Evolutionary conservation across 2,113 vertebrate genomes (phyloP).

Genomic region (Heterochromis multidens): DNA sequence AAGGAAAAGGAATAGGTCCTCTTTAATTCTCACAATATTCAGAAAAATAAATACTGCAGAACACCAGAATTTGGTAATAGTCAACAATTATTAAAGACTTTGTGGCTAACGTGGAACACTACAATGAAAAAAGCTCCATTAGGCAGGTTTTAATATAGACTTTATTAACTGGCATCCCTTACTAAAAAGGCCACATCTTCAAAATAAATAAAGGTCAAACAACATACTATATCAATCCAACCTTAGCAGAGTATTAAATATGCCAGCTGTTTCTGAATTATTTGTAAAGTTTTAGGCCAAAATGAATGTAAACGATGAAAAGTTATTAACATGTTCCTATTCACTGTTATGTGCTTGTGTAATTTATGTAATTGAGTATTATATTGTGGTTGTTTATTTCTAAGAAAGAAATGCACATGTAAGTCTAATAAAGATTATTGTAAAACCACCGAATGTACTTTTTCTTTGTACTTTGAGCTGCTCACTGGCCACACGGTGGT

Average conservation of each 20-base stretch:
- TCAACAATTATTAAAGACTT: background rate
- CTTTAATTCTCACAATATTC: background rate
- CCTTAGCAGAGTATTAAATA: background rate
- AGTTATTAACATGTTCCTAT: background rate
- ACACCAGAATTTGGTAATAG: background rate
- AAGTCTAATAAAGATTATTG: background rate
- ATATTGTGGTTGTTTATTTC: background rate
- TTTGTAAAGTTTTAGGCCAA: background rate
- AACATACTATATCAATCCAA: background rate
- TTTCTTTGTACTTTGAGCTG: background rate
- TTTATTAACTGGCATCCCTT: background rate
- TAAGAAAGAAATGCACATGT: background rate
- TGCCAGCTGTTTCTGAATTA: background rate
- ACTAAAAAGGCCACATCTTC: accelerated
- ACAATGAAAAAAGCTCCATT: background rate
- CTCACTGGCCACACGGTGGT: conserved; percentile 18
- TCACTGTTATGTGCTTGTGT: conserved; percentile 13
- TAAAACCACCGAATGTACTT: background rate
- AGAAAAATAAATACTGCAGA: background rate
- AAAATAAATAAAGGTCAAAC: background rate
- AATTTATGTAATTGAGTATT: conserved; percentile 40
- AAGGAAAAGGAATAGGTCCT: background rate
- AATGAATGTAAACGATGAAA: conserved; percentile 1
- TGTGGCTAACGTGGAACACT: background rate
- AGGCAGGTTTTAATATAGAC: background rate